Evolutionary conservation across 1,140 invertebrate genomes (phyloP), one percentile per base, ranked within the genome.

Genomic region (Drosophila pseudoobscura): DNA sequence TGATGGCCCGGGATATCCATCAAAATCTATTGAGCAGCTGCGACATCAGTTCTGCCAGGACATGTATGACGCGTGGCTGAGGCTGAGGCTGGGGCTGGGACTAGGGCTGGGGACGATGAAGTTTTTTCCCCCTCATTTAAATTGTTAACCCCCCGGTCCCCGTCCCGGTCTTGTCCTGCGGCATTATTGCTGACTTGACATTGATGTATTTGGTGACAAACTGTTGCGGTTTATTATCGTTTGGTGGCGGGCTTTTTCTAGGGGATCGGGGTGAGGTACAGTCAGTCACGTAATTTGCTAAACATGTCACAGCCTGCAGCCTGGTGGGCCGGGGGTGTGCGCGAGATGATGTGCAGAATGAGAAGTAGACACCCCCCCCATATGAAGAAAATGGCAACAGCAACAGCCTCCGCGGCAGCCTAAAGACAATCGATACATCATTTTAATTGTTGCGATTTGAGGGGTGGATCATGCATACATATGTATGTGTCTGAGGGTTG

Each of bases 121-220:
- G 51, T 53, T 76, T 76, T 62, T 61, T 39, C 35, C 39, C 44
- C 35, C 39, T 29, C 64, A 29, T 44, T 69, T 69, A 69, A 69
- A 68, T 54, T 69, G 47, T 41, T 52, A 29, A 51, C 58, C 56
- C 47, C n/a, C 15, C 31, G 6, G 8, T 5, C 24, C 5, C 24
- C 5, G 3, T 0, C 4, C 0, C 24, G 24, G 24, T 26, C 62
- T 50, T 59, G 11, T 60, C 60, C 62, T 69, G 56, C 56, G 58
- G 58, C 72, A 65, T 80, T 79, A 79, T 80, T 76, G 77, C 69
- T 47, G 64, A 63, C 54, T 70, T 88, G 83, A 87, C 83, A 88
- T 87, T 87, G 83, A 87, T 87, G 83, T 83, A 87, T 87, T 80
- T 87, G 83, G 83, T 87, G 83, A 87, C 83, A 87, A 87, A 87